phyloP scores from a whole-genome alignment of 1,140 invertebrate genomes.

The Psilanteris sp. region DNA sequence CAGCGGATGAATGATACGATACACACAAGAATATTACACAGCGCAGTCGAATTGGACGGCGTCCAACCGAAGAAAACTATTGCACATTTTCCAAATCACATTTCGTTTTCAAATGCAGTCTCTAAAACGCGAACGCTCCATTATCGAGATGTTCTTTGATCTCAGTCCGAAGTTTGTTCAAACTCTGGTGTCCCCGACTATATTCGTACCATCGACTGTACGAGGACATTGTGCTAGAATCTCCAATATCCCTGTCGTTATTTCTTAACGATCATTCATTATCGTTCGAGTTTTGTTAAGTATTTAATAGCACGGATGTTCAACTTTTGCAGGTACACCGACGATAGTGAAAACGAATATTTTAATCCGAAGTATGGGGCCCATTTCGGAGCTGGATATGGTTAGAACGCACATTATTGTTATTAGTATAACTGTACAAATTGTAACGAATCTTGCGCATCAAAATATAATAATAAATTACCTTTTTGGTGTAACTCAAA shows the following conservation, averaged over 20 bases:
- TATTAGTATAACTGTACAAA: too few relatives aligned
- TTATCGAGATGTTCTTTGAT: conserved; percentile 49
- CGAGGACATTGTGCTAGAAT: conserved; percentile 1
- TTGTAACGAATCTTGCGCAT: too few relatives aligned
- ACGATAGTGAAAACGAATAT: conserved; percentile 95
- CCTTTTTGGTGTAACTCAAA: too few relatives aligned
- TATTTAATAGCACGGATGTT: conserved; percentile 21
- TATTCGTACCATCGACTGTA: conserved; percentile 13
- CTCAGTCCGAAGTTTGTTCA: conserved; percentile 26
- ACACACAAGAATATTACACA: conserved; percentile 61
- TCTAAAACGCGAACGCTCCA: conserved; percentile 30
- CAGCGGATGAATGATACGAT: conserved; percentile 57
- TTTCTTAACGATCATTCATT: conserved; percentile 13
- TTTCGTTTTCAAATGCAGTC: conserved; percentile 60
- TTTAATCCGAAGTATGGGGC: conserved; percentile 95
- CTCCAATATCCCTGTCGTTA: background rate
- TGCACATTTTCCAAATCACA: conserved; percentile 57
- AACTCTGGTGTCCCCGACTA: too few relatives aligned
- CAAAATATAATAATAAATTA: too few relatives aligned
- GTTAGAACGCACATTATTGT: conserved; percentile 83
- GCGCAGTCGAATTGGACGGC: conserved; percentile 58
- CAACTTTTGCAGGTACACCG: conserved; percentile 85
- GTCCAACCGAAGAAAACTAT: conserved; percentile 64
- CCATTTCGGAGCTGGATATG: conserved; percentile 97
- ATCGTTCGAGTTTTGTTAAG: conserved; percentile 3